A percentile compares a stretch with the other conserved stretches of the same genome.
These are phyloP conservation scores for Drosophila mercatorum DNA, from an alignment of 2,888 invertebrate species.

Conservation along the genomic window DNA sequence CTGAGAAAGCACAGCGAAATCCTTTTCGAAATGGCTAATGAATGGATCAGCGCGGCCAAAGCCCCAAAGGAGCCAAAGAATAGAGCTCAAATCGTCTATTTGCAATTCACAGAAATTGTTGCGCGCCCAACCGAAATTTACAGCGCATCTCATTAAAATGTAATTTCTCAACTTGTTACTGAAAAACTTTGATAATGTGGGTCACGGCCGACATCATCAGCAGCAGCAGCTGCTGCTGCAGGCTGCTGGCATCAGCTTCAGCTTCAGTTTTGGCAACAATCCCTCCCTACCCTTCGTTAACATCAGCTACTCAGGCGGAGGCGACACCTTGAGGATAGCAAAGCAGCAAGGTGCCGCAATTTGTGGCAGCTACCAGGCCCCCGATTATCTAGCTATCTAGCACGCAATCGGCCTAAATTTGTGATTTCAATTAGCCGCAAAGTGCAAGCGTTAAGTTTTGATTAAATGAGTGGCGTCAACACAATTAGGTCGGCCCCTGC, in stretches of 20 bases:
- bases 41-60: too few species aligned
- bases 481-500: slow-evolving; percentile 65
- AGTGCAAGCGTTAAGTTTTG: slow-evolving; percentile 64
- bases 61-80: slow-evolving; percentile 5
- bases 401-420: slow-evolving; percentile 49
- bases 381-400: slow-evolving; percentile 39
- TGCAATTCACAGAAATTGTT: slow-evolving; percentile 27
- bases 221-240: not conserved
- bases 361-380: slow-evolving; percentile 4
- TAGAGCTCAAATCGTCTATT: slow-evolving; percentile 22
- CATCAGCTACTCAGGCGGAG: slow-evolving; percentile 5
- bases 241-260: not conserved
- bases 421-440: slow-evolving; percentile 67
- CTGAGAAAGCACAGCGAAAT: slow-evolving; percentile 23
- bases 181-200: slow-evolving; percentile 52
- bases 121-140: slow-evolving; percentile 35
- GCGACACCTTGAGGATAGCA: slow-evolving; percentile 46
- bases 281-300: not conserved
- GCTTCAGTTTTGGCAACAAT: not conserved
- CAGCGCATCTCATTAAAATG: slow-evolving; percentile 73
- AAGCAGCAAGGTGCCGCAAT: slow-evolving; percentile 1
- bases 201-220: slow-evolving; percentile 58
- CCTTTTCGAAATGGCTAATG: slow-evolving; percentile 6
- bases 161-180: slow-evolving; percentile 60
- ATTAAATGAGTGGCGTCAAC: slow-evolving; percentile 71